These are phyloP conservation scores for Lepeophtheirus nordmannii DNA, from an alignment of 2,888 invertebrate species.

Conservation along the genomic window DNA sequence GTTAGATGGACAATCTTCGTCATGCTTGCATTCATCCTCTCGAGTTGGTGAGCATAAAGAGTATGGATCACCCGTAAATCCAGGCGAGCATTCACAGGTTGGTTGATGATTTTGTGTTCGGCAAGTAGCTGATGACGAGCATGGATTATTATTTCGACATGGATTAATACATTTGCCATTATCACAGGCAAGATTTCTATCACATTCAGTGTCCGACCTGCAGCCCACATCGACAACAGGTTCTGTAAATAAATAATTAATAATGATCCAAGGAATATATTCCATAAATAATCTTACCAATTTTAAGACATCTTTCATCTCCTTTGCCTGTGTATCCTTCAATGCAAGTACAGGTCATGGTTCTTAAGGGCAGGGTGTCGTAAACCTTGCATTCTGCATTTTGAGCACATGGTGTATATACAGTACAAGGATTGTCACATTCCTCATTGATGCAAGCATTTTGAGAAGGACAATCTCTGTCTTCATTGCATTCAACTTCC, in stretches of 20 bases:
- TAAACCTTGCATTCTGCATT: constrained; percentile 63
- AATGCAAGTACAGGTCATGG: constrained; percentile 71
- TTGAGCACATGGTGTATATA: constrained; percentile 50
- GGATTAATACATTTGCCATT: constrained; percentile 62
- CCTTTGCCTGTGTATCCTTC: constrained; percentile 70
- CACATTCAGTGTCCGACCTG: constrained; percentile 60
- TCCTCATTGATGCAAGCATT: constrained; percentile 55
- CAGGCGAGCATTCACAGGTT: constrained; percentile 57
- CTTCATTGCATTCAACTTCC: constrained; percentile 26
- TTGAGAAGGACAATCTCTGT: constrained; percentile 41
- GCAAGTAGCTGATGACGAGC: constrained; percentile 31
- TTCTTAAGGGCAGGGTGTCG: constrained; percentile 67
- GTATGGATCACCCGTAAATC: constrained; percentile 61
- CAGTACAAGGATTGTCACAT: constrained; percentile 61
- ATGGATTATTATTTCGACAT: constrained; percentile 41
- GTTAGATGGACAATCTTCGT: constrained; percentile 31
- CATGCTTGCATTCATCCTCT: constrained; percentile 35
- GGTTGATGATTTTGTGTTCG: constrained; percentile 48
- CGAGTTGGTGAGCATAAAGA: constrained; percentile 55
- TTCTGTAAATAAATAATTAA: background rate
- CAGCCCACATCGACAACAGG: constrained; percentile 48
- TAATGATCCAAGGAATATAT: background rate
- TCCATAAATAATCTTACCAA: background rate
- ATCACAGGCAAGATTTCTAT: constrained; percentile 52
- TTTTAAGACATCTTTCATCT: constrained; percentile 37